Conservation (phyloP, 2,797 vertebrate species). For the Neosalanx taihuensis region DNA sequence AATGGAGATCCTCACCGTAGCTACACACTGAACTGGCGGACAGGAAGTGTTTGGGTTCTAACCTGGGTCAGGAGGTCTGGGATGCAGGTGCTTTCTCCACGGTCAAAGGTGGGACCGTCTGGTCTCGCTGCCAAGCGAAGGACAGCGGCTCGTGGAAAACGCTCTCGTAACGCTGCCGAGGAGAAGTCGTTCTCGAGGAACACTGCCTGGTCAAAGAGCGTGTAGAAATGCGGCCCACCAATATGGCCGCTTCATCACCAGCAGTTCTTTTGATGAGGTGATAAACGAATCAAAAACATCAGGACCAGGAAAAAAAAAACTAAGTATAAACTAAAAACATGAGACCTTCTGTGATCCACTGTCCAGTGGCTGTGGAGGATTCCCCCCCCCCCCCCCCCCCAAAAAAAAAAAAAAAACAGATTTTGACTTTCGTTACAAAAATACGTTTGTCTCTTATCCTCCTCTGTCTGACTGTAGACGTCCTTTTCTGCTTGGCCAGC, state of each 20-base stretch:
- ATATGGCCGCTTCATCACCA: neutral
- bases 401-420: neutral
- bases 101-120: neutral
- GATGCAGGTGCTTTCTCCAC: neutral
- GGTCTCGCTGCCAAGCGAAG: too few species aligned
- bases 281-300: neutral
- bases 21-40: neutral
- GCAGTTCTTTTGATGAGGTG: neutral
- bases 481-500: slow-evolving; percentile 1
- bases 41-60: neutral
- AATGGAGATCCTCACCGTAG: neutral
- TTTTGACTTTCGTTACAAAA: slow-evolving; percentile 5
- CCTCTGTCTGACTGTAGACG: slow-evolving; percentile 24
- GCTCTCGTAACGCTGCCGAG: neutral
- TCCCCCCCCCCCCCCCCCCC: neutral
- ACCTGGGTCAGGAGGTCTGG: slow-evolving; percentile 1
- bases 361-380: neutral
- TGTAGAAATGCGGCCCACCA: neutral
- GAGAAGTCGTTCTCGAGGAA: neutral
- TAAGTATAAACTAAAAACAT: neutral
- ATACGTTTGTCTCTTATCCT: slow-evolving; percentile 5
- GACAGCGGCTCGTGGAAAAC: too few species aligned
- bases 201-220: neutral
- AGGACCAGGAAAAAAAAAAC: neutral
- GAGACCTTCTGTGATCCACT: neutral